These are phyloP conservation scores for Fistularia tabacaria DNA, from an alignment of 2,797 vertebrate species.

Conservation along the genomic window DNA sequence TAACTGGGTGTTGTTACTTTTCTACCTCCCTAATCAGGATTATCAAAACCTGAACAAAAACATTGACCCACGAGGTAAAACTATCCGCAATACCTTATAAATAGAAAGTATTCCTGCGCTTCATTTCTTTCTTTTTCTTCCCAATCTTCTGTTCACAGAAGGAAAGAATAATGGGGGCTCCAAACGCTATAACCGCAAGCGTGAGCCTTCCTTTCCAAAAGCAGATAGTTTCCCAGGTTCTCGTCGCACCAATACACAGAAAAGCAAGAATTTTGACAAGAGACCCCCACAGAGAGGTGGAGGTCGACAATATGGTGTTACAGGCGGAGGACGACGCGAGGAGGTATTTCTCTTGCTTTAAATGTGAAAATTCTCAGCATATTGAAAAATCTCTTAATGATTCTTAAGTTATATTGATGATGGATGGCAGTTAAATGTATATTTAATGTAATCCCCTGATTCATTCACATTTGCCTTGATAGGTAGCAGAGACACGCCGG, in stretches of 20 bases:
- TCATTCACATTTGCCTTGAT: conserved; percentile 16
- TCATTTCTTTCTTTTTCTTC: neutral
- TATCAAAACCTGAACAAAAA: too few relatives aligned
- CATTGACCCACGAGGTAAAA: too few relatives aligned
- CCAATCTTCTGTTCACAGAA: conserved; percentile 71
- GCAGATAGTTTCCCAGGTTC: conserved; percentile 86
- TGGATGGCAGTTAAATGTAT: neutral
- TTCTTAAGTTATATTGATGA: neutral
- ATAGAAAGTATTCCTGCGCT: neutral
- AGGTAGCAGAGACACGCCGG: conserved; percentile 97
- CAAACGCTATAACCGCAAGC: conserved; percentile 91
- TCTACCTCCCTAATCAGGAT: too few relatives aligned
- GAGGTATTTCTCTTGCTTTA: conserved; percentile 78
- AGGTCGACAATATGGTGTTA: conserved; percentile 83
- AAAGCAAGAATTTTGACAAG: conserved; percentile 99
- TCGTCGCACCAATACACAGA: conserved; percentile 96
- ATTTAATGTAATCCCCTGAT: too few relatives aligned
- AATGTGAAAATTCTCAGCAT: neutral
- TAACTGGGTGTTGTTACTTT: too few relatives aligned
- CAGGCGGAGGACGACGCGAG: conserved; percentile 95
- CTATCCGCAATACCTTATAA: too few relatives aligned
- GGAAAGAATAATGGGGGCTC: conserved; percentile 89
- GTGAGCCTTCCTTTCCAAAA: conserved; percentile 89
- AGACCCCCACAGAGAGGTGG: conserved; percentile 89
- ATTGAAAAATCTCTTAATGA: too few relatives aligned